phyloP scores from a whole-genome alignment of 2,888 invertebrate species.

The Ophion slaviceki region DNA sequence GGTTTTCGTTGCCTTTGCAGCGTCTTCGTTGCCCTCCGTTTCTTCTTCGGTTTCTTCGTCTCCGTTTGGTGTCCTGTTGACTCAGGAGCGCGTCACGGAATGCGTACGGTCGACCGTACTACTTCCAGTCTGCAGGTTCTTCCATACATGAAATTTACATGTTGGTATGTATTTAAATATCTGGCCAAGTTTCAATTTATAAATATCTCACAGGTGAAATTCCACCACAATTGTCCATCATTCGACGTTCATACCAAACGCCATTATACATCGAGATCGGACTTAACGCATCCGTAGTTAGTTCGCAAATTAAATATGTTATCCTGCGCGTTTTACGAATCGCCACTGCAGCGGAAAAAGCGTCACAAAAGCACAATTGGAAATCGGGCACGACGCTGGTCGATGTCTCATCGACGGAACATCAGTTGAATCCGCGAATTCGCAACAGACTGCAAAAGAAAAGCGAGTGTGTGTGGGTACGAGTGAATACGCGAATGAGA shows the following conservation, averaged over 20 bases:
- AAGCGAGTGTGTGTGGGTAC: constrained; percentile 13
- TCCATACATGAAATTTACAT: neutral
- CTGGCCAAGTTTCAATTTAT: neutral
- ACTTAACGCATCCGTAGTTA: no score
- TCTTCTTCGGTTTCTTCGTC: constrained; percentile 38
- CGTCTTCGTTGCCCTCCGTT: constrained; percentile 33
- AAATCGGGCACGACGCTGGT: constrained; percentile 49
- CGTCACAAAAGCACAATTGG: constrained; percentile 33
- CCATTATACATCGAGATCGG: no score
- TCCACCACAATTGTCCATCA: no score
- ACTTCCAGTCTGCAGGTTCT: neutral
- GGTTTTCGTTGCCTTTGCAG: constrained; percentile 26
- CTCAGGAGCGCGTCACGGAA: constrained; percentile 67
- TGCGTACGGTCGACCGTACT: constrained; percentile 32
- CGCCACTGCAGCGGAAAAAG: constrained; percentile 11
- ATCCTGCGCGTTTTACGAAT: no score
- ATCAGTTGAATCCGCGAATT: constrained; percentile 58
- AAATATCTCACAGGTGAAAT: no score
- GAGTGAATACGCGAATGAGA: constrained; percentile 38
- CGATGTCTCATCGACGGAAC: constrained; percentile 63
- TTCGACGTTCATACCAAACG: no score
- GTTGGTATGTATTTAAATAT: neutral
- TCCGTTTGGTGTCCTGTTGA: constrained; percentile 68
- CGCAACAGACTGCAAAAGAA: constrained; percentile 30
- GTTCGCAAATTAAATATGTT: no score